Conservation (phyloP, 2,797 vertebrate species). For the Semotilus atromaculatus region DNA sequence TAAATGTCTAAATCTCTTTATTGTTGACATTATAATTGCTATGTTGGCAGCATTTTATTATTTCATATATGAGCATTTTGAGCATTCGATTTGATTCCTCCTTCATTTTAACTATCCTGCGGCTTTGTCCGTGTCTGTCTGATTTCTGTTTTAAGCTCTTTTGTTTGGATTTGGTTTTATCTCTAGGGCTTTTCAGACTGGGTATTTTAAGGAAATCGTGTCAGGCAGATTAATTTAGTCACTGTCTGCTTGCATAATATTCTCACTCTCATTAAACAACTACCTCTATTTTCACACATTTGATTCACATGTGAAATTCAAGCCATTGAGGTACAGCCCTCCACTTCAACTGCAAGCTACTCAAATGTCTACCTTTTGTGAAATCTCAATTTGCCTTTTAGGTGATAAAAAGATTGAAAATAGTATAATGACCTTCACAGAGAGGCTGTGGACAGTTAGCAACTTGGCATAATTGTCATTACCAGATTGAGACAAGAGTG, state of each 20-base stretch:
- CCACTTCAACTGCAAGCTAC: constrained; percentile 36
- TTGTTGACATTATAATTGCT: neutral
- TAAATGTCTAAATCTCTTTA: neutral
- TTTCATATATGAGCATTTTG: constrained; percentile 1
- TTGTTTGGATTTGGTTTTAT: constrained; percentile 40
- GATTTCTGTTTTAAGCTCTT: constrained; percentile 24
- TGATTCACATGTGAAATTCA: constrained; percentile 58
- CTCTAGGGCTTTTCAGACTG: constrained; percentile 26
- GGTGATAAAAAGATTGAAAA: constrained; percentile 44
- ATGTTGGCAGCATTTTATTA: neutral
- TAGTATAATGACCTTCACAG: neutral
- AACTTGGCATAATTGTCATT: constrained; percentile 3
- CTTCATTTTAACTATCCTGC: neutral
- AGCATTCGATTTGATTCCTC: constrained; percentile 9
- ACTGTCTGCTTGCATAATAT: constrained; percentile 54
- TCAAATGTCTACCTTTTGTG: constrained; percentile 33
- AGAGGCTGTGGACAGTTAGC: neutral
- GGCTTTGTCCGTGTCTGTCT: constrained; percentile 22
- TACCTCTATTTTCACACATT: constrained; percentile 58
- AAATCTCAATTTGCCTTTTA: constrained; percentile 41
- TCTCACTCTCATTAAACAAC: constrained; percentile 63
- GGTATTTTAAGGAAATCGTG: constrained; percentile 32
- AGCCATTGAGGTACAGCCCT: constrained; percentile 47
- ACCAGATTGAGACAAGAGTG: neutral
- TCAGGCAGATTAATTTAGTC: constrained; percentile 50